phyloP scores from a whole-genome alignment of 2,113 vertebrate genomes.

The Pomatorhinus ruficollis region DNA sequence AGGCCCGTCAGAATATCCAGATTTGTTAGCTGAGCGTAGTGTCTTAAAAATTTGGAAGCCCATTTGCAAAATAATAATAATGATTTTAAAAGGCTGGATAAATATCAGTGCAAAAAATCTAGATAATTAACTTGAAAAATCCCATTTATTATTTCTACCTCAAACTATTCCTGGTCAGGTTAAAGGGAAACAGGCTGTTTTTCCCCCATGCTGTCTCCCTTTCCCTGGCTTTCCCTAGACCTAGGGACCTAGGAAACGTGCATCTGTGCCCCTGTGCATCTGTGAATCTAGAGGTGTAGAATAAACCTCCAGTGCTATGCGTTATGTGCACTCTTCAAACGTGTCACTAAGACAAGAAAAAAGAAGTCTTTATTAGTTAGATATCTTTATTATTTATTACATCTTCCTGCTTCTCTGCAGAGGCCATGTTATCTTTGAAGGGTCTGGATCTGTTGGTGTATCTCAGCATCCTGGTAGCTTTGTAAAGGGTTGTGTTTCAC shows the following conservation, averaged over 20 bases:
- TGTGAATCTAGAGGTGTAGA: not conserved
- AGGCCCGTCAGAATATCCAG: fast-evolving
- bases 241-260: not conserved
- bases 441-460: not conserved
- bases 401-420: not conserved
- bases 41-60: not conserved
- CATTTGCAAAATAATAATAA: not conserved
- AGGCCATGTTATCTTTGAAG: fast-evolving
- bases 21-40: not conserved
- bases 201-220: not conserved
- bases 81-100: not conserved
- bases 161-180: not conserved
- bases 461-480: not conserved
- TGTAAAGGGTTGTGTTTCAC: not conserved
- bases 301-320: not conserved
- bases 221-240: not conserved
- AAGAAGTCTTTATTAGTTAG: not conserved
- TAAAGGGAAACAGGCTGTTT: not conserved
- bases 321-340: not conserved
- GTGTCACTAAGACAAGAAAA: not conserved
- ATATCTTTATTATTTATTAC: not conserved
- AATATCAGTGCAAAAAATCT: not conserved
- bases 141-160: not conserved
- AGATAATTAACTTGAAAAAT: not conserved
- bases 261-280: not conserved